Evolutionary conservation across 1,140 invertebrate genomes (phyloP).

Genomic region (Colletes latitarsis): DNA sequence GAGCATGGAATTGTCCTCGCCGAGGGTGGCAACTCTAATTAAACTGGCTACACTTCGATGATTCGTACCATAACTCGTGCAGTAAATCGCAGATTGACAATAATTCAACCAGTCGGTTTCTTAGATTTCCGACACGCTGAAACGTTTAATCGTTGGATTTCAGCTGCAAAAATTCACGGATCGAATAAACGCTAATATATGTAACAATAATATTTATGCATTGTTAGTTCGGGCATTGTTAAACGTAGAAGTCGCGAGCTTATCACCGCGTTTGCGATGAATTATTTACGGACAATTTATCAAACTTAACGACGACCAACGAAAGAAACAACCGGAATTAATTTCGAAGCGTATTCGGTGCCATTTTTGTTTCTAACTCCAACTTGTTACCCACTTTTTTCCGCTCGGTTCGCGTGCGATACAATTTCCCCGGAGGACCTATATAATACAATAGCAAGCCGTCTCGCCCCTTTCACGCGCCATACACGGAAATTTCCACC

Average conservation of each 20-base stretch:
- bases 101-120: conserved; percentile 38
- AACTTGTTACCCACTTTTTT: conserved; percentile 14
- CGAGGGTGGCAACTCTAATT: conserved; percentile 49
- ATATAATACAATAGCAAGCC: conserved; percentile 3
- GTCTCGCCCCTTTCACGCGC: conserved; percentile 13
- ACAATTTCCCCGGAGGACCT: conserved; percentile 21
- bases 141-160: conserved; percentile 8
- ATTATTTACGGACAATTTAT: too few species aligned
- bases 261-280: too few species aligned
- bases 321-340: conserved; percentile 55
- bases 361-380: conserved; percentile 43
- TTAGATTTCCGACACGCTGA: conserved; percentile 44
- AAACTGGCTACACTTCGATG: conserved; percentile 54
- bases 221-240: too few species aligned
- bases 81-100: conserved; percentile 20
- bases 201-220: too few species aligned
- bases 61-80: conserved; percentile 46
- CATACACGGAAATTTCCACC: conserved; percentile 13
- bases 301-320: conserved; percentile 21
- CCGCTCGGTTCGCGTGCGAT: neutral
- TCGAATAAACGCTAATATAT: too few species aligned
- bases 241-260: too few species aligned
- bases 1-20: conserved; percentile 24
- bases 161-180: too few species aligned
- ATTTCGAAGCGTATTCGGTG: conserved; percentile 56